Conservation (phyloP, 2,113 vertebrate genomes). For the Phyllostomus hastatus region DNA sequence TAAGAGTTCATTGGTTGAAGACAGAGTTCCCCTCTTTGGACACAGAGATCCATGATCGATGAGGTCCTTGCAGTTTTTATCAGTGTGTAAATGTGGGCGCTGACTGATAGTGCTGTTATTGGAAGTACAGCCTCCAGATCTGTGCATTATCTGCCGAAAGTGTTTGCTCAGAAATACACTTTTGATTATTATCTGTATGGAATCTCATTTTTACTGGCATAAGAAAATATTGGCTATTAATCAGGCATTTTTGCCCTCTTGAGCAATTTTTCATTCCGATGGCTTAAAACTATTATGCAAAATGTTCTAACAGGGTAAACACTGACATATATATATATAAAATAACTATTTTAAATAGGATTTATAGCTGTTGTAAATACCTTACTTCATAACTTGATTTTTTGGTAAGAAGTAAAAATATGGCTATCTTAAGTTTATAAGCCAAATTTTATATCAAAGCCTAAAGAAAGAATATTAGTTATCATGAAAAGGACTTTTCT, state of each 20-base stretch:
- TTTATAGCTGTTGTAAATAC: not conserved
- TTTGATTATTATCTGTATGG: slow-evolving; percentile 76
- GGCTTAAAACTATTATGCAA: not conserved
- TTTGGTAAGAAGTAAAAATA: not conserved
- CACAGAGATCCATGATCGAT: slow-evolving; percentile 91
- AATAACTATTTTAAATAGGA: slow-evolving; percentile 35
- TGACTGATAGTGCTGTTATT: slow-evolving; percentile 88
- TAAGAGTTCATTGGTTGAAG: slow-evolving; percentile 89
- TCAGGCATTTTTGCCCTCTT: slow-evolving; percentile 34
- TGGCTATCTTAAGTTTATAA: not conserved
- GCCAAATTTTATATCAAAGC: slow-evolving; percentile 13
- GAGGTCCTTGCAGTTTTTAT: slow-evolving; percentile 89
- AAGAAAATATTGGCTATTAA: not conserved
- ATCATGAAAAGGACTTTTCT: not conserved
- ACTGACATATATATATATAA: not conserved
- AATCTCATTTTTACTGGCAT: not conserved
- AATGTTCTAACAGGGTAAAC: not conserved
- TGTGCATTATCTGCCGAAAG: slow-evolving; percentile 88
- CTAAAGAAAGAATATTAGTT: slow-evolving; percentile 12
- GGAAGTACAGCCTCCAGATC: slow-evolving; percentile 88
- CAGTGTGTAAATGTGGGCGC: slow-evolving; percentile 91
- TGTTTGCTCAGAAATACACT: slow-evolving; percentile 87
- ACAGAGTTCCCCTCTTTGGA: slow-evolving; percentile 90
- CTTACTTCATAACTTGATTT: not conserved
- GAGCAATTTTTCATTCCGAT: slow-evolving; percentile 54